Evolutionary conservation across 2,888 invertebrate species (phyloP).

Genomic region (Drosophila nigricruria): DNA sequence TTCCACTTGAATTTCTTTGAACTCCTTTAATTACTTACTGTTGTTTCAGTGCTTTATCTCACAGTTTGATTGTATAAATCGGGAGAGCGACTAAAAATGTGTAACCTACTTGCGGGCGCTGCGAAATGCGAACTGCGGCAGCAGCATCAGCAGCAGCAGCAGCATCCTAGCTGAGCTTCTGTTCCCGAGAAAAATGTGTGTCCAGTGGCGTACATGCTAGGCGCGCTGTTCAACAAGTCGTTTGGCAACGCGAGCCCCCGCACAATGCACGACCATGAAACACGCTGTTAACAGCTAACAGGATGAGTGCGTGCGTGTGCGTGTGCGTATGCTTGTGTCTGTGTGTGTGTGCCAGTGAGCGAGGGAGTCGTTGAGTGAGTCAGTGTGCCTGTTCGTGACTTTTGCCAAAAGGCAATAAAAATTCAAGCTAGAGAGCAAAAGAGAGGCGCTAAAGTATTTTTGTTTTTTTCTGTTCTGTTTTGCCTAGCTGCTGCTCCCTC

Average conservation of each 20-base stretch:
- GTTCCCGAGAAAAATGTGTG: constrained; percentile 41
- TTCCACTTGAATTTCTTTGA: background rate
- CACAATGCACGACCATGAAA: constrained; percentile 23
- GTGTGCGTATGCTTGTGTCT: constrained; percentile 17
- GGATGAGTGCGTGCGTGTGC: constrained; percentile 24
- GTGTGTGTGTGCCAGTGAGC: constrained; percentile 6
- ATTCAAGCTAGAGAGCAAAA: constrained; percentile 28
- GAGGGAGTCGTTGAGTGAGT: constrained; percentile 31
- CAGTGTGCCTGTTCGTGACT: constrained; percentile 71
- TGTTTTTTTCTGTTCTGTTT: constrained; percentile 25
- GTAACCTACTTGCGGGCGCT: constrained; percentile 78
- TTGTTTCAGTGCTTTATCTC: background rate
- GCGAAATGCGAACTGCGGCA: constrained; percentile 64
- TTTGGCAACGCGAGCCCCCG: background rate
- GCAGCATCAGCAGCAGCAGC: constrained; percentile 41
- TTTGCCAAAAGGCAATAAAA: constrained; percentile 48
- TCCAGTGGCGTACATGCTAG: constrained; percentile 40
- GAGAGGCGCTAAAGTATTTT: constrained; percentile 28
- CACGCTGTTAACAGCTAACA: constrained; percentile 27
- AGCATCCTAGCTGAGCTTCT: constrained; percentile 55
- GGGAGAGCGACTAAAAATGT: constrained; percentile 61
- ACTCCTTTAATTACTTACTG: constrained; percentile 17
- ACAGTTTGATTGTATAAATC: constrained; percentile 23
- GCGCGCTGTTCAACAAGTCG: constrained; percentile 48
- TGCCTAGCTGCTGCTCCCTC: background rate